Percentiles rank a stretch among this genome's conserved stretches.
Evolutionary conservation across 2,797 vertebrate genomes (phyloP).

Genomic region (Sebastes diploproa): DNA sequence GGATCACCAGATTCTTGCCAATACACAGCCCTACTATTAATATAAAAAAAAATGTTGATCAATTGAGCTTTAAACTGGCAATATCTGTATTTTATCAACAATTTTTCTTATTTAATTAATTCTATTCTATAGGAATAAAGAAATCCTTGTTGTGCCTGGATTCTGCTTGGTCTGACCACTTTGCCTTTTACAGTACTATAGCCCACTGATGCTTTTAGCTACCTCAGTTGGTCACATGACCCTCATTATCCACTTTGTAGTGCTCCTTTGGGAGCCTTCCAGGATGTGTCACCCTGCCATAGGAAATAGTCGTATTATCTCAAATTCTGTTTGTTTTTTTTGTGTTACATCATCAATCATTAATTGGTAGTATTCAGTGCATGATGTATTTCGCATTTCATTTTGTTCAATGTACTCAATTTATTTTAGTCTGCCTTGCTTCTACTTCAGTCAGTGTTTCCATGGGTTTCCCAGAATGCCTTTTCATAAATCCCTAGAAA

Average conservation of each 20-base stretch:
- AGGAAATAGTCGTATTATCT: no score
- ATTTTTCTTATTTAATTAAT: not conserved
- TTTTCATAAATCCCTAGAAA: constrained; percentile 20
- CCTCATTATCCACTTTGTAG: not conserved
- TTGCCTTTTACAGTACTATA: not conserved
- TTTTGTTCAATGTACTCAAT: not conserved
- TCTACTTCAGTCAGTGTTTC: not conserved
- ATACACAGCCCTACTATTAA: no score
- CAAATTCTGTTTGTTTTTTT: no score
- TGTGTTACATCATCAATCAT: not conserved
- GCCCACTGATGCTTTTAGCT: not conserved
- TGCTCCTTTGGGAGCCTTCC: not conserved
- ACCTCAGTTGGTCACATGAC: not conserved
- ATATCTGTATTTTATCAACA: not conserved
- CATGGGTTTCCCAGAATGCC: constrained; percentile 8
- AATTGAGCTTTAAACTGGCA: not conserved
- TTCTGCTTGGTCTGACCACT: not conserved
- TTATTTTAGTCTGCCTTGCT: not conserved
- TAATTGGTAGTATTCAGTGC: not conserved
- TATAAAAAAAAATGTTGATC: not conserved
- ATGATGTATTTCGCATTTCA: not conserved
- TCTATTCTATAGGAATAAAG: not conserved
- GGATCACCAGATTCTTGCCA: no score
- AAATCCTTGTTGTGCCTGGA: not conserved
- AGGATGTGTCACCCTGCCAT: not conserved